These are phyloP conservation scores for Penaeus indicus DNA, from an alignment of 1,140 invertebrate species.

Conservation along the genomic window DNA sequence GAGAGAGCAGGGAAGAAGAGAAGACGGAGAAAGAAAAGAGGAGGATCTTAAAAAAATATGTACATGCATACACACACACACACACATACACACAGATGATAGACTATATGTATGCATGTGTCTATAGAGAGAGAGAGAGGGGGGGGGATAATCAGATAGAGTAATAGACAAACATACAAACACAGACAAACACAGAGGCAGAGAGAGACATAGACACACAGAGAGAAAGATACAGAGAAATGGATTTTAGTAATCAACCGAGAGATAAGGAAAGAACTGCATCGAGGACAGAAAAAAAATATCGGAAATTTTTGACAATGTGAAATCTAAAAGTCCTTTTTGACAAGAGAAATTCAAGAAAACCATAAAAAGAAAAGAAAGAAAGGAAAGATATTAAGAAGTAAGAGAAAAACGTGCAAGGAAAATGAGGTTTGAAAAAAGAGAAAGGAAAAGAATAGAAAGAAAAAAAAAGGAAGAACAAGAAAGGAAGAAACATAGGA, in stretches of 20 bases:
- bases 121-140: no score
- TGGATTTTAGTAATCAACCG: background rate
- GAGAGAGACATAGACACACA: no score
- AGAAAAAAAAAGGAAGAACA: background rate
- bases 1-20: no score
- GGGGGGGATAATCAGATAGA: background rate
- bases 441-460: background rate
- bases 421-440: background rate
- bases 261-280: background rate
- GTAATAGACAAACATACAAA: no score
- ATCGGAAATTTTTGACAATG: no score
- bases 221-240: background rate
- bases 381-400: constrained; percentile 28
- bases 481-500: background rate
- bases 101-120: no score
- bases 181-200: no score
- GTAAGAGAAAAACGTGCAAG: background rate
- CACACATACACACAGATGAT: background rate
- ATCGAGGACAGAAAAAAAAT: no score
- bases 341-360: background rate
- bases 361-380: background rate
- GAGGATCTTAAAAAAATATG: no score
- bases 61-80: background rate
- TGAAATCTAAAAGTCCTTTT: no score
- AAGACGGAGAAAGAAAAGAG: no score